Base-by-base conservation (phyloP, 1,140 invertebrate species). In the Drosophila arawakana region DNA sequence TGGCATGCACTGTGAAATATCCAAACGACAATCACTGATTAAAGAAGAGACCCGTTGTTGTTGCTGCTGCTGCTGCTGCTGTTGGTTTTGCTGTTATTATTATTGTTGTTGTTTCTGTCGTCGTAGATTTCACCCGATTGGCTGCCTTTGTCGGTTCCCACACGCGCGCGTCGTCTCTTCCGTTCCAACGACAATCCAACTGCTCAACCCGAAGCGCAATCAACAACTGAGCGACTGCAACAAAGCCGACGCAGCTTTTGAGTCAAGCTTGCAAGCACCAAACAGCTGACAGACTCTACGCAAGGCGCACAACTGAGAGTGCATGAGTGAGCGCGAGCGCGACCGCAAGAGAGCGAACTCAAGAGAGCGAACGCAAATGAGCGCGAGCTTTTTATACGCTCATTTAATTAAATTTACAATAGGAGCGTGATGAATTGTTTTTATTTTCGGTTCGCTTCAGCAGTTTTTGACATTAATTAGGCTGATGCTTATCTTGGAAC, bases 91-190 rank as follows among this genome's bases (percentile, higher is more conserved):
- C 34, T 49, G 57, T 11, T 35, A 25, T 13, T 55, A 34, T 3
- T 59, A 61, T 59, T 68, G 58, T 55, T 65, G 13, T 71, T 43
- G 55, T 47, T 63, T 55, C 37, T 74, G 30, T 46, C 54, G 80
- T 68, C 67, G 80, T 83, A 80, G 83, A 88, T 88, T 88, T 88
- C 83, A 88, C 83, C 83, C 80, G 84, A 81, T 61, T 59, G 62
- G 62, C 74, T 61, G 47, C 25, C 55, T 73, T 49, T 54, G 62
- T 65, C 52, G 34, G 10, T 54, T 35, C 55, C 50, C 49, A 52
- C 75, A 55, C 67, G 74, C 68, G 52, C 60, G n/a, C 25, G 41
- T 61, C 41, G 44, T 57, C 75, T 58, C 6, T 15, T 21, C 11
- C 15, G 60, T 52, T 25, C 58, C 72, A 59, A 18, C 44, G 35